A percentile compares a stretch with the other conserved stretches of the same genome.
Evolutionary conservation across 2,113 vertebrate genomes (phyloP).

Genomic region (Rhagologus leucostigma): DNA sequence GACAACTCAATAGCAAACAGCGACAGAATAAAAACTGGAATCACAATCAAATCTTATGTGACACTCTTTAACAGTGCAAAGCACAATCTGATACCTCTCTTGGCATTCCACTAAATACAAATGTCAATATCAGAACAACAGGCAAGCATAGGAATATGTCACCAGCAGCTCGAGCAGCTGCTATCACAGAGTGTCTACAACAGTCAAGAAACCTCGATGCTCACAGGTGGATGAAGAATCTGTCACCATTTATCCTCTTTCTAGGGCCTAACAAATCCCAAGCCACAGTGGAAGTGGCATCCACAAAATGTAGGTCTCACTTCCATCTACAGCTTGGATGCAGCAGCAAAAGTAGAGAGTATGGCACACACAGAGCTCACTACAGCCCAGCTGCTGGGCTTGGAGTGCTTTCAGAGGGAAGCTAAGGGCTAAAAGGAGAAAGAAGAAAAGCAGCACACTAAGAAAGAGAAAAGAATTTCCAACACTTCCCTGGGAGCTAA

Average conservation of each 20-base stretch:
- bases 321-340: neutral
- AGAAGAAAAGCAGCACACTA: neutral
- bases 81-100: neutral
- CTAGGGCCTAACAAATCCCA: neutral
- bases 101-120: neutral
- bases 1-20: neutral
- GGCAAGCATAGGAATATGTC: neutral
- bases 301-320: neutral
- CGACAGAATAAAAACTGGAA: neutral
- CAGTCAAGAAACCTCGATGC: neutral
- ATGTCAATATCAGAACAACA: neutral
- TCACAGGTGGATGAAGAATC: neutral
- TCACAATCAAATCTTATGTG: neutral
- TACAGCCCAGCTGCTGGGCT: neutral
- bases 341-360: neutral
- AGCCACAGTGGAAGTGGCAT: neutral
- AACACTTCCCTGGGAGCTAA: neutral
- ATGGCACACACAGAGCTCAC: neutral
- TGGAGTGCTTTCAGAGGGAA: neutral
- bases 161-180: neutral
- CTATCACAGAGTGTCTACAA: rapidly evolving
- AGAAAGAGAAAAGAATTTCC: neutral
- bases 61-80: neutral
- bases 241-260: neutral
- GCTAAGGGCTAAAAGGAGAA: neutral